Conservation (phyloP, 1,140 invertebrate species). For the Megalonaias nervosa region DNA sequence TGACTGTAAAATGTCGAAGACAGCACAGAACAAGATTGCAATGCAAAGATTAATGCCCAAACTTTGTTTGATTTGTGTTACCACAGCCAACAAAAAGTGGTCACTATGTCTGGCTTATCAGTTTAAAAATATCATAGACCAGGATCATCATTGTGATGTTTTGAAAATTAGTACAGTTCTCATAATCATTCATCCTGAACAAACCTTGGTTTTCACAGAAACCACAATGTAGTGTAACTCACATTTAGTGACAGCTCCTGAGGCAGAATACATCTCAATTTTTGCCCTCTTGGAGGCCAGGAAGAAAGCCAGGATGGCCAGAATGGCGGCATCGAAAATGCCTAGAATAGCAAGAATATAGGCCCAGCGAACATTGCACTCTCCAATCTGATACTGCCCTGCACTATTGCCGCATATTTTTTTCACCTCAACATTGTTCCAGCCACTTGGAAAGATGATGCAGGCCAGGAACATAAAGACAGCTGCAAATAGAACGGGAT, state of each 20-base stretch:
- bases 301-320: slow-evolving; percentile 94
- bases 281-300: slow-evolving; percentile 80
- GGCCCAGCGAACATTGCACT: slow-evolving; percentile 95
- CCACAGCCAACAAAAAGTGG: no score
- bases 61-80: background rate
- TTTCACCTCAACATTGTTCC: slow-evolving; percentile 86
- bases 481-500: slow-evolving; percentile 53
- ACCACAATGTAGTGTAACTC: slow-evolving; percentile 31
- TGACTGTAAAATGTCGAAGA: no score
- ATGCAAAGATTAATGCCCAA: no score
- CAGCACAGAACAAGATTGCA: no score
- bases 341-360: slow-evolving; percentile 94
- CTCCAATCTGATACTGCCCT: slow-evolving; percentile 82
- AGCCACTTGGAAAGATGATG: slow-evolving; percentile 92
- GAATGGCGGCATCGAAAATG: slow-evolving; percentile 90
- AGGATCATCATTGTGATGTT: background rate
- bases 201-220: background rate
- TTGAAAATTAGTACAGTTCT: background rate
- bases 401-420: slow-evolving; percentile 87
- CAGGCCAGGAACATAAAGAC: slow-evolving; percentile 77
- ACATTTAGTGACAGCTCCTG: slow-evolving; percentile 65
- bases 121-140: no score
- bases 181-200: background rate
- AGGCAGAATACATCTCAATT: slow-evolving; percentile 53
- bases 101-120: no score